These are phyloP conservation scores for Physocephala rufipes DNA, from an alignment of 2,888 invertebrate species.

Conservation along the genomic window DNA sequence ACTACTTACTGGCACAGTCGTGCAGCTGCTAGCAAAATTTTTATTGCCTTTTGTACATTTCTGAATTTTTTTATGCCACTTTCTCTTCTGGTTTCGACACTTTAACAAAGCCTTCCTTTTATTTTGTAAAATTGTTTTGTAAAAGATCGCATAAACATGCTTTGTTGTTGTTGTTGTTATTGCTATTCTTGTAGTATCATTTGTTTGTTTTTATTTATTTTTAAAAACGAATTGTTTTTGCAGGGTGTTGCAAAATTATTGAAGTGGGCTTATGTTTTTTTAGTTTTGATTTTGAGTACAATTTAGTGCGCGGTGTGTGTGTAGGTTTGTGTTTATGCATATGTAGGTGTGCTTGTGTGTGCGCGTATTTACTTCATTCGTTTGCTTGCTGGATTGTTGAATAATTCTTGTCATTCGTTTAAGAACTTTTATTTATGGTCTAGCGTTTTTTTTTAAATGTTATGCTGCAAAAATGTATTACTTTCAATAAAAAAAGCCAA, in stretches of 20 bases:
- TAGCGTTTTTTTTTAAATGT: no score
- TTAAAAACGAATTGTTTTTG: not conserved
- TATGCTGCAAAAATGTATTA: not conserved
- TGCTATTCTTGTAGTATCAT: not conserved
- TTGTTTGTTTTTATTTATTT: not conserved
- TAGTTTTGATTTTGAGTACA: not conserved
- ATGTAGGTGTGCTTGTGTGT: not conserved
- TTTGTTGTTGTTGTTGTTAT: constrained; percentile 2
- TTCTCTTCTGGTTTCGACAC: not conserved
- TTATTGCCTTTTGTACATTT: not conserved
- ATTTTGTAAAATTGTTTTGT: constrained; percentile 1
- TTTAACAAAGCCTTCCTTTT: constrained; percentile 15
- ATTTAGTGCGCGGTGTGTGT: not conserved
- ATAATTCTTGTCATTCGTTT: no score
- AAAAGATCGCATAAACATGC: not conserved
- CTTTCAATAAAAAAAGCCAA: no score
- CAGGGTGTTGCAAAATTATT: not conserved
- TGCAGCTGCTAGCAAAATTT: not conserved
- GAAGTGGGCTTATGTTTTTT: not conserved
- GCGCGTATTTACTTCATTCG: not conserved
- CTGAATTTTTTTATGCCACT: not conserved
- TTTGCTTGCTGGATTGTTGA: no score
- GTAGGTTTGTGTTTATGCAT: constrained; percentile 15
- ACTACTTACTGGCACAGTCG: no score
- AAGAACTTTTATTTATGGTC: no score